Base-by-base conservation (phyloP, 30 jellyfish, hydroid and myxozoan genomes). In the Chrysaora quinquecirrha region DNA sequence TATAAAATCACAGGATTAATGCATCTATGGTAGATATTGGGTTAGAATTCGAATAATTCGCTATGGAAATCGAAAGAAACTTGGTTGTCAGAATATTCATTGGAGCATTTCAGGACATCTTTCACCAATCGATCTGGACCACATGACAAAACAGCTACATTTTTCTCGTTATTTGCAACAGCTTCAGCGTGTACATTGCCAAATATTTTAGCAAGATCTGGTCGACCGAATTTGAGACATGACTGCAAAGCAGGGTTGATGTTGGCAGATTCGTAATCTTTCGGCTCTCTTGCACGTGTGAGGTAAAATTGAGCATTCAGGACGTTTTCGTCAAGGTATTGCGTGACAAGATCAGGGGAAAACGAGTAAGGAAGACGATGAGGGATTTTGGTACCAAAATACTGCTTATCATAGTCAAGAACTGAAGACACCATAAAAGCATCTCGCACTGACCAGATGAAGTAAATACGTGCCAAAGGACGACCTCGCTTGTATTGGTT, bases 401-500 rank as follows among this genome's bases (percentile, higher is more conserved):
- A 73, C 63, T 85, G 89, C 46, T 48, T 63, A 50, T 85, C 96
- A 32, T 85, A 85, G 49, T 75, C 90, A 22, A 85, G 89, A 25
- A 75, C 85, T 4, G 96, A 85, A 20, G 88, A 60, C 61, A 85
- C 89, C 84, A 85, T 65, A 52, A 75, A 85, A 4, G 87, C 84
- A 64, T 85, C 96, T 12, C 96, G 85, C 27, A 85, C 96, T 1
- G 96, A 85, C 96, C 96, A 85, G 7, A 85, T 77, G 74, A 85
- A 85, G 27, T n/a, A 73, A n/a, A 85, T 46, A 61, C 76, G 76
- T n/a, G 60, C 48, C 58, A 85, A 34, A 0, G 96, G 96, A 21
- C 96, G 65, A 22, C 96, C 96, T 7, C 85, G 75, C 0, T 27
- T 49, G 56, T 50, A 85, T 73, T 85, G 96, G 54, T 75, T 83